phyloP scores from a whole-genome alignment of 2,113 vertebrate species.

The Melanocharis versteri region DNA sequence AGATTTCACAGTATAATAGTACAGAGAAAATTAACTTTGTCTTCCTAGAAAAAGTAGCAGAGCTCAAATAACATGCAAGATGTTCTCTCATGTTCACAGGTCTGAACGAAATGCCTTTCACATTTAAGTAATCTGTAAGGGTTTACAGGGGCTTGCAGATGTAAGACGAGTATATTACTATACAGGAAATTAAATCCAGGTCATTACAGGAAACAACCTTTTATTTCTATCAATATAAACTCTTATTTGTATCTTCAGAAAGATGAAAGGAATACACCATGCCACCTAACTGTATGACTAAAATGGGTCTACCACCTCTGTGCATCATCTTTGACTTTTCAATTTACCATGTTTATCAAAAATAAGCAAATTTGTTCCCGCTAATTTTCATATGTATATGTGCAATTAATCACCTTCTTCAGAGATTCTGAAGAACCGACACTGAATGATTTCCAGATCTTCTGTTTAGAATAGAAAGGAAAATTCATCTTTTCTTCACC shows the following conservation, averaged over 20 bases:
- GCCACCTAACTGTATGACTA: not conserved
- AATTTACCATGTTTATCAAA: not conserved
- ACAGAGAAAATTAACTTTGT: not conserved
- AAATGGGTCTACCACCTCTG: not conserved
- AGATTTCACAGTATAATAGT: not conserved
- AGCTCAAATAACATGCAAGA: not conserved
- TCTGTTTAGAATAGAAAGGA: not conserved
- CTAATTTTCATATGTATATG: too few relatives aligned
- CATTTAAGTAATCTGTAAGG: not conserved
- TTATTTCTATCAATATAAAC: not conserved
- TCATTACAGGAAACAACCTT: not conserved
- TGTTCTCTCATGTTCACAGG: not conserved
- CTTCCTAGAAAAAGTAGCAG: not conserved
- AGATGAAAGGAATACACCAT: not conserved
- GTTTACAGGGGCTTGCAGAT: not conserved
- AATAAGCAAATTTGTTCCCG: not conserved
- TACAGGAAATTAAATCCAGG: not conserved
- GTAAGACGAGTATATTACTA: accelerated
- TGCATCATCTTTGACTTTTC: not conserved
- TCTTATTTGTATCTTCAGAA: not conserved
- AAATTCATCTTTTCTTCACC: not conserved
- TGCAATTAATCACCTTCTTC: not conserved
- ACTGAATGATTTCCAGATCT: not conserved
- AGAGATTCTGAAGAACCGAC: not conserved
- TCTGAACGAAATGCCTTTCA: not conserved